These are phyloP conservation scores for Triplophysa dalaica DNA, from an alignment of 2,113 vertebrate species.

Conservation along the genomic window DNA sequence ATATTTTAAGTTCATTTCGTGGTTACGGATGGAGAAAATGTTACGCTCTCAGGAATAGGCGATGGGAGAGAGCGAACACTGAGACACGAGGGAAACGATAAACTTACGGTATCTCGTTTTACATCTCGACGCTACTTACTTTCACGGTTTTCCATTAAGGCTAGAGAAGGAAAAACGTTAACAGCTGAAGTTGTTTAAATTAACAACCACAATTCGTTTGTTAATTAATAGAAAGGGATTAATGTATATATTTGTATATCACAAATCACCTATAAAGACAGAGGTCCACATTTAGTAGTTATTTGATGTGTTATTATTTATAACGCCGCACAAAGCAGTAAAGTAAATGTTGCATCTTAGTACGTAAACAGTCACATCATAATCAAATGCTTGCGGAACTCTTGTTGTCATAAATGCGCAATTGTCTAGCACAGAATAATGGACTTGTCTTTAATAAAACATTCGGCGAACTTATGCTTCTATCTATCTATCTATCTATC, in stretches of 20 bases:
- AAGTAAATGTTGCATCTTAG: conserved; percentile 29
- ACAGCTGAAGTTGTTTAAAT: conserved; percentile 45
- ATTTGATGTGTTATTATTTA: background rate
- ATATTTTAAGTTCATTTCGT: conserved; percentile 48
- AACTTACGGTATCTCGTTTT: conserved; percentile 45
- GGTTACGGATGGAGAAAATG: conserved; percentile 41
- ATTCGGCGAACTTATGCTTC: conserved; percentile 34
- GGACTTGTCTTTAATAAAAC: conserved; percentile 56
- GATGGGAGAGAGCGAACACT: conserved; percentile 30
- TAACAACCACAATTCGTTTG: conserved; percentile 36
- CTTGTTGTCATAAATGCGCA: conserved; percentile 58
- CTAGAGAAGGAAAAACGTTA: conserved; percentile 4
- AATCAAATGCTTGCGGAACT: conserved; percentile 40
- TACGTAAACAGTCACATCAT: conserved; percentile 11
- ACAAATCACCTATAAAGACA: background rate
- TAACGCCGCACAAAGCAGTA: background rate
- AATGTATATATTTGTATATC: background rate
- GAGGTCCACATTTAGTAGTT: background rate
- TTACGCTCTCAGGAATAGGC: conserved; percentile 40
- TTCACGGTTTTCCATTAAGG: background rate
- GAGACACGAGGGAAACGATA: conserved; percentile 45
- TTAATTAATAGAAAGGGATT: conserved; percentile 22
- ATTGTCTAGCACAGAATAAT: conserved; percentile 58
- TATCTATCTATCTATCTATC: conserved; percentile 62
- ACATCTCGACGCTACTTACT: background rate